phyloP scores from a whole-genome alignment of 1,140 invertebrate species.

The Probaryconus sp. region DNA sequence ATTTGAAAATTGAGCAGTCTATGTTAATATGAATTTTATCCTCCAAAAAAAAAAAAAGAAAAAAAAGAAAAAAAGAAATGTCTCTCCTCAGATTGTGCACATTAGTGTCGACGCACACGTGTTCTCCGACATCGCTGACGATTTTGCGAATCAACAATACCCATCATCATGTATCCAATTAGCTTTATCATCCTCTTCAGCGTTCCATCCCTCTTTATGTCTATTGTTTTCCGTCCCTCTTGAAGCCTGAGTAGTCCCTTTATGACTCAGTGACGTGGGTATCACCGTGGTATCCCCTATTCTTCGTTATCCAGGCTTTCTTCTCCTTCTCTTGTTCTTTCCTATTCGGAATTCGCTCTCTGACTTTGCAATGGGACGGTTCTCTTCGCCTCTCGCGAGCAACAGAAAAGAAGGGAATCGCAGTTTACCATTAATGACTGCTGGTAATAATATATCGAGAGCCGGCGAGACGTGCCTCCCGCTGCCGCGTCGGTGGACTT shows the following conservation, averaged over 20 bases:
- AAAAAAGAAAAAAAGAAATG: no score
- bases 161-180: conserved; percentile 43
- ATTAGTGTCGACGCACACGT: no score
- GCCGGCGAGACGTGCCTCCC: conserved; percentile 69
- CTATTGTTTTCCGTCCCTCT: conserved; percentile 48
- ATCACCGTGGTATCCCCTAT: conserved; percentile 34
- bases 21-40: no score
- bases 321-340: conserved; percentile 23
- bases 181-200: conserved; percentile 34
- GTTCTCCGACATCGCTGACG: no score
- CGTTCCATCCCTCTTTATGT: conserved; percentile 15
- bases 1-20: no score
- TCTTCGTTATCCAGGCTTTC: conserved; percentile 40
- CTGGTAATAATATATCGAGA: conserved; percentile 74
- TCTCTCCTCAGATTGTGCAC: no score
- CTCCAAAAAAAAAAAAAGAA: no score
- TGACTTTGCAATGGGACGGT: conserved; percentile 6
- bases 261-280: conserved; percentile 40
- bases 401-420: conserved; percentile 69
- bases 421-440: conserved; percentile 77
- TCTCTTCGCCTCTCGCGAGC: conserved; percentile 45
- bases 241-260: conserved; percentile 33
- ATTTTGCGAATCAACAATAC: conserved; percentile 16
- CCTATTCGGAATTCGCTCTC: conserved; percentile 10
- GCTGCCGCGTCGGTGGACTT: conserved; percentile 74